Evolutionary conservation across 2,888 invertebrate genomes (phyloP).

Genomic region (Notodonta dromedarius): DNA sequence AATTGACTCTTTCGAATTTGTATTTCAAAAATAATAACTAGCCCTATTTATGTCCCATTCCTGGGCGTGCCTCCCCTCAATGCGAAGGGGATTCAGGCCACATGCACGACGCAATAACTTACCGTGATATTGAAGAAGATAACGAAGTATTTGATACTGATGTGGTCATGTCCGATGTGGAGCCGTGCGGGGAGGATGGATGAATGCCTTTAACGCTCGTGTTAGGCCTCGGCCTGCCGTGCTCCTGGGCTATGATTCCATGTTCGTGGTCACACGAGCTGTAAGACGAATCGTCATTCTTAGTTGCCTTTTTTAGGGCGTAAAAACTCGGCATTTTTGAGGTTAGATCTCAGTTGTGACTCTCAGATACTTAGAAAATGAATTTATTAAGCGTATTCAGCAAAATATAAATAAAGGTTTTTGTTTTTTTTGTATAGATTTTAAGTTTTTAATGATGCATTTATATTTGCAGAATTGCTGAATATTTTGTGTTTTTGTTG

Average conservation of each 20-base stretch:
- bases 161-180: slow-evolving; percentile 21
- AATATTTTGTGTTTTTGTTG: background rate
- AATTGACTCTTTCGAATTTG: no score
- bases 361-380: background rate
- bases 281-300: slow-evolving; percentile 14
- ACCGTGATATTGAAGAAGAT: slow-evolving; percentile 44
- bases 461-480: background rate
- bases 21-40: no score
- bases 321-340: slow-evolving; percentile 1
- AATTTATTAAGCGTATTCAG: background rate
- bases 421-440: no score
- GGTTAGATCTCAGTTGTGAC: background rate
- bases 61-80: no score
- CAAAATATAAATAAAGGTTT: background rate
- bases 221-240: slow-evolving; percentile 21
- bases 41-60: no score
- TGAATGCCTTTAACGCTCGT: slow-evolving; percentile 9
- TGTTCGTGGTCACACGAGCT: slow-evolving; percentile 16
- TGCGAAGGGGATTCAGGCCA: no score
- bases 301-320: background rate
- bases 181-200: slow-evolving; percentile 18
- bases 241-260: slow-evolving; percentile 31
- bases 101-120: background rate
- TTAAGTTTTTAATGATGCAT: background rate
- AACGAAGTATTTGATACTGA: slow-evolving; percentile 33